These are phyloP conservation scores for Blera fallax DNA, from an alignment of 2,888 invertebrate species.

Conservation along the genomic window DNA sequence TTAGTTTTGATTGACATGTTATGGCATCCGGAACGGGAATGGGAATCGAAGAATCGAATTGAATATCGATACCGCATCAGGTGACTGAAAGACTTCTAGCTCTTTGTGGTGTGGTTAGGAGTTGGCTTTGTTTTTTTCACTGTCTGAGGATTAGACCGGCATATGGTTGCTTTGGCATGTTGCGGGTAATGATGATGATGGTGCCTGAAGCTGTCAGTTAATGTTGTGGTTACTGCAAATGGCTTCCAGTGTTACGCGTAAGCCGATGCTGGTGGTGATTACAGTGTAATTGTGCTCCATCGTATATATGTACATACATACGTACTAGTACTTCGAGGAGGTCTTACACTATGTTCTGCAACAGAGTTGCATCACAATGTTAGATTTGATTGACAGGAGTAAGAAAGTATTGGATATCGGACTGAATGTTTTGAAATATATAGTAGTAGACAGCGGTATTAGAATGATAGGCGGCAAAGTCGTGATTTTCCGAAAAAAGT, in stretches of 20 bases:
- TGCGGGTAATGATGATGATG: constrained; percentile 35
- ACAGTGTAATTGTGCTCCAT: constrained; percentile 43
- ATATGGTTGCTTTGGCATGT: constrained; percentile 18
- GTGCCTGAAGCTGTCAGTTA: constrained; percentile 57
- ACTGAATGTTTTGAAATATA: too few species aligned
- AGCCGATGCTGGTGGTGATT: constrained; percentile 43
- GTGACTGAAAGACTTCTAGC: constrained; percentile 36
- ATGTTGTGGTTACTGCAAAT: constrained; percentile 55
- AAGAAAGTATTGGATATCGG: not conserved
- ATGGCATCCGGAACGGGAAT: constrained; percentile 78
- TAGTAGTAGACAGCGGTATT: too few species aligned
- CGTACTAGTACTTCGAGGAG: constrained; percentile 8
- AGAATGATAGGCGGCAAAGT: too few species aligned
- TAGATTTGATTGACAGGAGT: not conserved
- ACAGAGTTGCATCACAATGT: not conserved
- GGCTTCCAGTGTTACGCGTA: constrained; percentile 67
- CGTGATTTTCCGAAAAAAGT: too few species aligned
- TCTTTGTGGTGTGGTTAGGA: constrained; percentile 49
- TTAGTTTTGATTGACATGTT: constrained; percentile 79
- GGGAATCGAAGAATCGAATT: constrained; percentile 52
- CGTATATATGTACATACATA: too few species aligned
- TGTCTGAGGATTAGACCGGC: constrained; percentile 37
- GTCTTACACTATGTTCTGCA: constrained; percentile 4
- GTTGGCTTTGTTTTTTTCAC: constrained; percentile 1
- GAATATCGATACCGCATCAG: constrained; percentile 62